Percentiles rank a stretch among this genome's conserved stretches.
Conservation (phyloP, 2,888 invertebrate genomes). For the Ceraclea dissimilis region DNA sequence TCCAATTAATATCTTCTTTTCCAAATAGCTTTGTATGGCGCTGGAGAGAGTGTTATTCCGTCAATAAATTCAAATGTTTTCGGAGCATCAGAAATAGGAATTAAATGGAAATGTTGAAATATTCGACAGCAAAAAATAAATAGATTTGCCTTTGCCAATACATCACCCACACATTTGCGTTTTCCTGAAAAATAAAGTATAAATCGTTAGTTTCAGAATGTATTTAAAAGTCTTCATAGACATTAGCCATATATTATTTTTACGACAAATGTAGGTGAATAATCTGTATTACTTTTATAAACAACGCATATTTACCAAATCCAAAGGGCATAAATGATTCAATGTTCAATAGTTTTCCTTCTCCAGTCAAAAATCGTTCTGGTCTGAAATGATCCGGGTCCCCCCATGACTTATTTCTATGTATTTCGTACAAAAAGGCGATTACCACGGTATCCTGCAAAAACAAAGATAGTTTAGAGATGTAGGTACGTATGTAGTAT, state of each 20-base stretch:
- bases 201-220: conserved; percentile 14
- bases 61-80: conserved; percentile 30
- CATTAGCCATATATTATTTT: no score
- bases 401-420: conserved; percentile 48
- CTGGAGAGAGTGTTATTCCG: conserved; percentile 34
- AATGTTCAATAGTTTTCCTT: conserved; percentile 44
- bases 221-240: no score
- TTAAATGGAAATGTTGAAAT: conserved; percentile 41
- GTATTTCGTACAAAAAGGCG: conserved; percentile 45
- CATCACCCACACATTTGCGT: conserved; percentile 57
- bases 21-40: conserved; percentile 29
- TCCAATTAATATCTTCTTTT: conserved; percentile 12
- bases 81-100: conserved; percentile 21
- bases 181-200: conserved; percentile 43
- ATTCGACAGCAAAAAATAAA: conserved; percentile 50
- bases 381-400: conserved; percentile 54
- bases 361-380: conserved; percentile 53
- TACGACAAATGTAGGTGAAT: background rate
- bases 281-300: no score
- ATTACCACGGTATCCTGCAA: conserved; percentile 43
- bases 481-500: background rate
- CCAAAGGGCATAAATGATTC: conserved; percentile 59
- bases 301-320: conserved; percentile 44
- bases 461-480: background rate
- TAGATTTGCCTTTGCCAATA: conserved; percentile 52